Evolutionary conservation across 2,113 vertebrate genomes (phyloP).

Genomic region (Orcinus orca): DNA sequence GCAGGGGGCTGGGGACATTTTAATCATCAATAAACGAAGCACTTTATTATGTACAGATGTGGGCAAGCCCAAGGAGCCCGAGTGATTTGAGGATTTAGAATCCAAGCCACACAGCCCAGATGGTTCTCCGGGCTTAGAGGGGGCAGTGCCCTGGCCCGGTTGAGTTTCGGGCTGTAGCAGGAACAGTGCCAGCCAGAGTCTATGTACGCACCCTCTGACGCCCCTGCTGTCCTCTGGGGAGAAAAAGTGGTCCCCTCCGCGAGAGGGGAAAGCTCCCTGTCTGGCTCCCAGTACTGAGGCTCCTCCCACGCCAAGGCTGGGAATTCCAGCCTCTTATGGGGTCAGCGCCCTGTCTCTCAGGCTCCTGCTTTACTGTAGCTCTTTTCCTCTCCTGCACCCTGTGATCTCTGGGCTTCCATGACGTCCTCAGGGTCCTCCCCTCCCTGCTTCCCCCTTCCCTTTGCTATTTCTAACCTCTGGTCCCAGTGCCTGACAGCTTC

Average conservation of each 20-base stretch:
- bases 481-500: conserved; percentile 59
- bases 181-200: neutral
- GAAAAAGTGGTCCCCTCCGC: neutral
- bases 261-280: neutral
- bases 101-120: conserved; percentile 24
- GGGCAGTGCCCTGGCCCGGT: neutral
- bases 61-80: conserved; percentile 66
- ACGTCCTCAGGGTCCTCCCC: conserved; percentile 56
- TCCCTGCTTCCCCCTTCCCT: neutral
- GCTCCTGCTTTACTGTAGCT: neutral
- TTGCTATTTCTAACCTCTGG: conserved; percentile 48
- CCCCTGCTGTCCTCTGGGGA: neutral
- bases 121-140: conserved; percentile 74
- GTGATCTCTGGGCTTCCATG: conserved; percentile 57
- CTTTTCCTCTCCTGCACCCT: neutral
- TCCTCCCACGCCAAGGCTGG: neutral
- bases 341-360: neutral
- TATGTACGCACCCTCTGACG: accelerated
- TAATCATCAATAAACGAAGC: conserved; percentile 86
- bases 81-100: conserved; percentile 69
- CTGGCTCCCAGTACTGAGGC: too few relatives aligned
- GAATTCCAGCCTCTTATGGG: neutral
- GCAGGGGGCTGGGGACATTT: conserved; percentile 71
- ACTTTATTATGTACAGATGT: conserved; percentile 87
- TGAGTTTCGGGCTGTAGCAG: neutral